These are phyloP conservation scores for Kryphioiulus occultus DNA, from an alignment of 2,888 invertebrate species.

Conservation along the genomic window DNA sequence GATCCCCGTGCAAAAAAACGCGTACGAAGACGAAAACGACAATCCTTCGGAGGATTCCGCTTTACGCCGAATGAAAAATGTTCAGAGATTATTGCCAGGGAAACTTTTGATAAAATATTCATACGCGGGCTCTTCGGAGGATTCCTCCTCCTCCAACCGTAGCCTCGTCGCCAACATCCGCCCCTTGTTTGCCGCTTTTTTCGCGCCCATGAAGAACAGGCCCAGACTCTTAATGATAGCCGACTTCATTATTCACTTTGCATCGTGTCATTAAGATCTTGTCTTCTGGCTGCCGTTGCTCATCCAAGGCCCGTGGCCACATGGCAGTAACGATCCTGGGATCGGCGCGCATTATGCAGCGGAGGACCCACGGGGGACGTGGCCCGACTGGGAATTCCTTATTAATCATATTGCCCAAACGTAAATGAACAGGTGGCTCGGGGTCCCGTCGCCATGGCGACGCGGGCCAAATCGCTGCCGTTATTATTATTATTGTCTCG, in stretches of 20 bases:
- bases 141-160: slow-evolving; percentile 44
- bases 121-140: slow-evolving; percentile 49
- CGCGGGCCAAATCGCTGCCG: slow-evolving; percentile 13
- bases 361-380: slow-evolving; percentile 39
- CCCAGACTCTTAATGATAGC: slow-evolving; percentile 40
- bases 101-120: slow-evolving; percentile 53
- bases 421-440: slow-evolving; percentile 52
- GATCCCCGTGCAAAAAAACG: slow-evolving; percentile 2
- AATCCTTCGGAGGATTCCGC: slow-evolving; percentile 41
- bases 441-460: slow-evolving; percentile 47
- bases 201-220: slow-evolving; percentile 20
- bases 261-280: slow-evolving; percentile 49
- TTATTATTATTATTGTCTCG: slow-evolving; percentile 48
- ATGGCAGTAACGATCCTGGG: slow-evolving; percentile 34
- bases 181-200: slow-evolving; percentile 48
- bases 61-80: slow-evolving; percentile 53
- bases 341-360: slow-evolving; percentile 41
- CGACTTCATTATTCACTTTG: slow-evolving; percentile 51
- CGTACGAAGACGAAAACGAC: slow-evolving; percentile 38
- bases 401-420: slow-evolving; percentile 52
- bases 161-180: slow-evolving; percentile 47
- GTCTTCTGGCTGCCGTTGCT: slow-evolving; percentile 42
- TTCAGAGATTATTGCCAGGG: slow-evolving; percentile 53
- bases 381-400: slow-evolving; percentile 49
- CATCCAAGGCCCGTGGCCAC: background rate